These are phyloP conservation scores for Drosophila peninsularis DNA, from an alignment of 2,888 invertebrate genomes.

Conservation along the genomic window DNA sequence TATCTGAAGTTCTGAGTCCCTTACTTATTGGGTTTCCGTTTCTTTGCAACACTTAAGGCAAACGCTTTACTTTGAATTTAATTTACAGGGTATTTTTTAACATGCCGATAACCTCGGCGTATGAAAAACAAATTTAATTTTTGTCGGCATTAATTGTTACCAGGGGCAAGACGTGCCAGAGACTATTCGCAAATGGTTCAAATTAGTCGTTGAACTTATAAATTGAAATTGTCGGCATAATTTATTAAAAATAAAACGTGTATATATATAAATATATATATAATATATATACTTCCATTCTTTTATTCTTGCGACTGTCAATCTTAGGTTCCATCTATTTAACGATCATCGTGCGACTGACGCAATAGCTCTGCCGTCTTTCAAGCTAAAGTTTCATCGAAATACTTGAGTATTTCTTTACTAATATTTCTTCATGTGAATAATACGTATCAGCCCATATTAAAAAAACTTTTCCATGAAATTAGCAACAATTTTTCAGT, in stretches of 20 bases:
- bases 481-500: conserved; percentile 13
- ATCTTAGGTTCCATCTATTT: neutral
- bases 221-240: conserved; percentile 5
- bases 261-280: neutral
- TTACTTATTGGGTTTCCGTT: too few relatives aligned
- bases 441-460: conserved; percentile 2
- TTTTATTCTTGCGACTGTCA: neutral
- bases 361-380: conserved; percentile 13
- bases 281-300: neutral
- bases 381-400: neutral
- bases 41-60: too few relatives aligned
- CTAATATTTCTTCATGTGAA: neutral
- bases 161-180: conserved; percentile 20
- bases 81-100: conserved; percentile 25
- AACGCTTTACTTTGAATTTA: neutral
- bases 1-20: too few relatives aligned
- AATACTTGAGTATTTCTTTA: neutral
- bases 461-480: conserved; percentile 11
- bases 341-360: conserved; percentile 6
- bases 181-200: conserved; percentile 28
- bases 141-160: conserved; percentile 35
- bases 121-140: conserved; percentile 40
- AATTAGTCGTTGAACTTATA: conserved; percentile 20
- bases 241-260: neutral
- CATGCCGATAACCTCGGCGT: conserved; percentile 49